Conservation (phyloP, 1,140 invertebrate species). For the Ceratitis capitata region DNA sequence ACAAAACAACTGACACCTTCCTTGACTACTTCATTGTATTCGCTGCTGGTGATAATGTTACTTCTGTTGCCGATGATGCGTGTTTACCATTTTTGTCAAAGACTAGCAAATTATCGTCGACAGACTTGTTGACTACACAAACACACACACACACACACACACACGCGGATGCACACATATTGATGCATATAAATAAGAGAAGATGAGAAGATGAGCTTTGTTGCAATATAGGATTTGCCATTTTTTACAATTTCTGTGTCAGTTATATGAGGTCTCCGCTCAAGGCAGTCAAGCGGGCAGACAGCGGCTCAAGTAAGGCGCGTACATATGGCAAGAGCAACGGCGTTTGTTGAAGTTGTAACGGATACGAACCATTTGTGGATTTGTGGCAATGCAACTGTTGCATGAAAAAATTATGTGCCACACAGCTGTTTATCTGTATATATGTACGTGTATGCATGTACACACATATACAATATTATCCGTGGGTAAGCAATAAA, state of each 20-base stretch:
- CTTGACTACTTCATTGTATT: not conserved
- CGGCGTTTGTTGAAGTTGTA: not conserved
- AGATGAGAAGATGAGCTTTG: not conserved
- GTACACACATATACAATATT: too few species aligned
- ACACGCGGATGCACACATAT: not conserved
- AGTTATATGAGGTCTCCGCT: not conserved
- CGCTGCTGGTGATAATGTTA: slow-evolving; percentile 7
- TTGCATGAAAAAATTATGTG: too few species aligned
- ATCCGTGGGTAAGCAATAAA: not conserved
- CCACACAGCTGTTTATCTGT: not conserved
- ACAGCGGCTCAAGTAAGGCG: too few species aligned
- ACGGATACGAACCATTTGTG: slow-evolving; percentile 23
- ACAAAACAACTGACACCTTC: not conserved
- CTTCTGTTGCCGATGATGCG: slow-evolving; percentile 5
- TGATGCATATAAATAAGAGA: not conserved
- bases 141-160: not conserved
- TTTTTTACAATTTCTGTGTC: not conserved
- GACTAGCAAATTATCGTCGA: slow-evolving; percentile 22
- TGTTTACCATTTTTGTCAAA: slow-evolving; percentile 22
- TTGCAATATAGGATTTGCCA: not conserved
- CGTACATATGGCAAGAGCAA: not conserved
- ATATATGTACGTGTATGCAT: not conserved
- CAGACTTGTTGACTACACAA: slow-evolving; percentile 7
- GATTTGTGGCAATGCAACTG: slow-evolving; percentile 5
- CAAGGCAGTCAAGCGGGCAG: not conserved